Conservation (phyloP, 2,888 invertebrate species). For the Lasius platythorax region DNA sequence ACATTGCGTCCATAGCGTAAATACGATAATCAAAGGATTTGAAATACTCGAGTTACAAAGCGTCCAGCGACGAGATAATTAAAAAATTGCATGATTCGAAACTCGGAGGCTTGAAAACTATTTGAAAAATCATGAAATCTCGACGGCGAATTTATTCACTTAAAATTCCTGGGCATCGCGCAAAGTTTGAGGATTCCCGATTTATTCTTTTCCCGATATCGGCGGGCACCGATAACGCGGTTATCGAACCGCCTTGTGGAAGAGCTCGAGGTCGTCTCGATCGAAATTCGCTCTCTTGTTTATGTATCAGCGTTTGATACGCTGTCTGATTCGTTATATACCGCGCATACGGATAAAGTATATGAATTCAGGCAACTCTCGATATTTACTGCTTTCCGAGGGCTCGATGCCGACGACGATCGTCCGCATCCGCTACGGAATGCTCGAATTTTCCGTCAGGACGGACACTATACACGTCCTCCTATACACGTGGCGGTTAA, state of each 20-base stretch:
- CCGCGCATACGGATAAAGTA: slow-evolving; percentile 20
- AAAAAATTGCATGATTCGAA: too few relatives aligned
- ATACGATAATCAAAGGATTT: neutral
- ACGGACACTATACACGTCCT: slow-evolving; percentile 1
- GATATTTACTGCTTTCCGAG: slow-evolving; percentile 19
- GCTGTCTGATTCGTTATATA: neutral
- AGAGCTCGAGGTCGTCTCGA: slow-evolving; percentile 30
- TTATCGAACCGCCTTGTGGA: slow-evolving; percentile 33
- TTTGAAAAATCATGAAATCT: neutral
- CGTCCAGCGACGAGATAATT: neutral
- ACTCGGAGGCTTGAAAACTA: neutral
- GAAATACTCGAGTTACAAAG: neutral
- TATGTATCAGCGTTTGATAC: neutral
- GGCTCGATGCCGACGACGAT: slow-evolving; percentile 24
- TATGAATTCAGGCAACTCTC: slow-evolving; percentile 6
- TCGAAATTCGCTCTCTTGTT: slow-evolving; percentile 22
- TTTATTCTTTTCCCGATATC: neutral
- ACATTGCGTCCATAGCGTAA: neutral
- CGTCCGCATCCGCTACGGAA: slow-evolving; percentile 1
- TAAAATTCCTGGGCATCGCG: neutral
- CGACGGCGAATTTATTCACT: neutral
- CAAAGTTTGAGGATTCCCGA: slow-evolving; percentile 8
- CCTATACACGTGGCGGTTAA: neutral
- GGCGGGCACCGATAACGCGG: slow-evolving; percentile 24
- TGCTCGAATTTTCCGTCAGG: slow-evolving; percentile 22